Base-by-base conservation (phyloP, 2,113 vertebrate genomes). In the Ariopsis seemanni region DNA sequence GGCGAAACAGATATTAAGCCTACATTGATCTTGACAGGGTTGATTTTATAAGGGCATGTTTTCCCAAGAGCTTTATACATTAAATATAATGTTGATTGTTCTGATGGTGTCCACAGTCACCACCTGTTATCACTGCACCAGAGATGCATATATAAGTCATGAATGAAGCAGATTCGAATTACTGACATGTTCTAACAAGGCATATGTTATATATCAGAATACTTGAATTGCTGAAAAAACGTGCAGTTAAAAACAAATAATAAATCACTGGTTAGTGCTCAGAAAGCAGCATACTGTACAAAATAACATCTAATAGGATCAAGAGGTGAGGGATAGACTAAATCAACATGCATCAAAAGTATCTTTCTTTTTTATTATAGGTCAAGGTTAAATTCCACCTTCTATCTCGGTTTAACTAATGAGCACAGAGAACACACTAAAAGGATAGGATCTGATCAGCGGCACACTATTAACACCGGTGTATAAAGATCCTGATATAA, bases 331-430 rank as follows among this genome's bases (percentile, higher is more conserved):
- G 6, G 62, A 58, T 53, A 9, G 5, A 55, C 4, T 74, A 30
- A 25, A 48, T 14, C 74, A 63, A 52, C 11, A 65, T 81, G 18
- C 27, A 81, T 60, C 17, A 60, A 60, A 60, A 1, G 9, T 34
- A n/a, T 60, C 5, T 10, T 4, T 53, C 4, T 48, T 50, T 67
- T 57, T 42, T 69, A n/a, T 74, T 82, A 27, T 4, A 82, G 42
- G 57, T 87, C 79, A 87, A 82, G 67, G 79, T 30, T 83, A 52
- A 62, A 82, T 57, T 81, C 20, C 30, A 65, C 27, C 7, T 60
- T 53, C 57, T 87, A 62, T 52, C 34, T 42, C 79, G 27, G 65
- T 82, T 80, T 62, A 72, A 7, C 79, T 87, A 62, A 75, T 83
- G 34, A 72, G 12, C 57, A 87, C 52, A 71, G 11, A 55, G 15